Conservation (phyloP, 2,113 vertebrate species). For the Misgurnus anguillicaudatus region DNA sequence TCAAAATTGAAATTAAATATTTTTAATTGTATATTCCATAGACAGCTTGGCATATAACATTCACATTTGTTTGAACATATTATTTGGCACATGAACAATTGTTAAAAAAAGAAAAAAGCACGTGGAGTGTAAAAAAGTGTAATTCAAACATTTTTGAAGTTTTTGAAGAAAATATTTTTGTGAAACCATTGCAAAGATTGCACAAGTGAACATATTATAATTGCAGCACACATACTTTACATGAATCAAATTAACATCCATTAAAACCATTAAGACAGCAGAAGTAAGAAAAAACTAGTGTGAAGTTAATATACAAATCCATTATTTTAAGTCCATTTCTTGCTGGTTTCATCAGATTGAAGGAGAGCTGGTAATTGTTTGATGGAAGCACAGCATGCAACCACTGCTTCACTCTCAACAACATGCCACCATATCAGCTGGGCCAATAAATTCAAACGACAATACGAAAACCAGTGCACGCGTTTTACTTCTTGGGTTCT, state of each 20-base stretch:
- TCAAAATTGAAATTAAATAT: background rate
- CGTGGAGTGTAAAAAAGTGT: background rate
- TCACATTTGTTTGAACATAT: constrained; percentile 6
- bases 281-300: constrained; percentile 11
- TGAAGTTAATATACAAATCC: constrained; percentile 14
- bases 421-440: background rate
- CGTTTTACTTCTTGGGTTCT: constrained; percentile 65
- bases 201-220: background rate
- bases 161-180: constrained; percentile 10
- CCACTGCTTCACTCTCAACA: constrained; percentile 15
- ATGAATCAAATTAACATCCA: background rate
- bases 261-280: background rate
- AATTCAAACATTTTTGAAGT: background rate
- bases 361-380: constrained; percentile 36
- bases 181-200: background rate
- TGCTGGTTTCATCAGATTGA: constrained; percentile 34
- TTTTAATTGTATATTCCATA: constrained; percentile 9
- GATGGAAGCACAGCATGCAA: constrained; percentile 14
- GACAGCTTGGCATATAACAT: constrained; percentile 34
- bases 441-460: constrained; percentile 10
- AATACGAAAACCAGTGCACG: constrained; percentile 23
- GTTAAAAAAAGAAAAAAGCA: background rate
- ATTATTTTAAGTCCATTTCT: background rate
- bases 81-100: constrained; percentile 42
- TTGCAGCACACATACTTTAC: background rate